phyloP scores from a whole-genome alignment of 2,797 vertebrate species.

The Pristis pectinata region DNA sequence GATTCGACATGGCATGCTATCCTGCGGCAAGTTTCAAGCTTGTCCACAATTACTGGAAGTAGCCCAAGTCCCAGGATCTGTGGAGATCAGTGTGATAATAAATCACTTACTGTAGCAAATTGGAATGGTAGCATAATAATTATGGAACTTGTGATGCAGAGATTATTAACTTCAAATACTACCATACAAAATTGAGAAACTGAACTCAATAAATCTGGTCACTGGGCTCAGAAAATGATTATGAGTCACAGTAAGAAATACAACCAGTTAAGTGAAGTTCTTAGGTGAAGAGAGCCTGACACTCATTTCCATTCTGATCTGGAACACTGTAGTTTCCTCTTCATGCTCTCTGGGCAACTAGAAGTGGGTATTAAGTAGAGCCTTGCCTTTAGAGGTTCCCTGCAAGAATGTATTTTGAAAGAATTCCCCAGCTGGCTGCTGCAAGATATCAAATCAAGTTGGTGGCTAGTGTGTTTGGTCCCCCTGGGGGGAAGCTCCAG shows the following conservation, averaged over 20 bases:
- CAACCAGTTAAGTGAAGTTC: not conserved
- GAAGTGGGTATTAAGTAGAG: not conserved
- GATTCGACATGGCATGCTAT: conserved; percentile 30
- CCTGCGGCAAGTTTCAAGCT: conserved; percentile 14
- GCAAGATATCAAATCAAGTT: conserved; percentile 18
- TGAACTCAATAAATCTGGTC: not conserved
- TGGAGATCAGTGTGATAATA: conserved; percentile 24
- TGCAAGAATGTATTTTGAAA: not conserved
- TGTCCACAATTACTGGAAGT: not conserved
- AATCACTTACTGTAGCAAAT: not conserved
- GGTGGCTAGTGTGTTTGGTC: conserved; percentile 13
- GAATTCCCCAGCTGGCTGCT: not conserved
- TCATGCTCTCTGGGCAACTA: not conserved
- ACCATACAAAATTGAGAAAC: conserved; percentile 1
- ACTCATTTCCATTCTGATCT: not conserved
- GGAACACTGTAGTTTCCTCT: not conserved
- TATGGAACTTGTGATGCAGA: not conserved
- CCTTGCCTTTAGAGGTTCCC: not conserved
- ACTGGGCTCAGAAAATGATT: not conserved
- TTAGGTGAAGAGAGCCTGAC: not conserved
- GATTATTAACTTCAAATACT: not conserved
- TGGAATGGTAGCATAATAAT: not conserved
- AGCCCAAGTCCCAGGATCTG: not conserved
- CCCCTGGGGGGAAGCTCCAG: not conserved
- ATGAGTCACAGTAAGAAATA: not conserved